Evolutionary conservation across 1,140 invertebrate genomes (phyloP), one percentile per base, ranked within the genome.

Genomic region (Helicorthomorpha holstii): DNA sequence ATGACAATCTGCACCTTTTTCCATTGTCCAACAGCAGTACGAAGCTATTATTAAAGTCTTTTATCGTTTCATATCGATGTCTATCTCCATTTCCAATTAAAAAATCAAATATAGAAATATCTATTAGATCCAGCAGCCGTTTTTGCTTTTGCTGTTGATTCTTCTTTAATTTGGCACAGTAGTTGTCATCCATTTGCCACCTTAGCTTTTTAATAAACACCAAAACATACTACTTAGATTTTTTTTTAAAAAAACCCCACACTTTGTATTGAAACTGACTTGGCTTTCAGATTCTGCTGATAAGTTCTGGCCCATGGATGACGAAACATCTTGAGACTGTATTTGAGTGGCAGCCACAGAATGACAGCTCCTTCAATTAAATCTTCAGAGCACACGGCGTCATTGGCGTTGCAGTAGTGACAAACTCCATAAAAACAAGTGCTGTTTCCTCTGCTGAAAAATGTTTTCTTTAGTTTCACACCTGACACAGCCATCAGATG

Each of bases 71-170:
- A 63, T 88, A 93, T 64, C 87, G 83, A 72, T 96, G 90, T 19
- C 91, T 72, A 69, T 96, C 91, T 1, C 89, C 91, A 71, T 96
- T 96, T 64, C 89, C 87, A 64, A 93, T 82, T 1, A 96, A 69
- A 68, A 90, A 96, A 69, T 96, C 91, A 65, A 95, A 91, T 55
- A 94, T 79, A 1, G 85, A 72, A 16, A 80, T 78, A 67, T 94
- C 90, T 50, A 94, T 75, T 38, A 95, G 71, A 68, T 95, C 88
- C 47, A 92, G 69, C 25, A 95, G 66, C 44, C 81, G 71, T n/a
- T 58, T 59, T 25, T 54, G 45, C 19, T 46, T 46, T 54, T 61
- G 60, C 16, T 58, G 48, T n/a, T 61, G 49, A 14, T 53, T 57
- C 23, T 57, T 50, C 52, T 62, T 59, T 59, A 81, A 75, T 66